phyloP scores from a whole-genome alignment of 1,140 invertebrate species.

The Aphaenogaster rudis region DNA sequence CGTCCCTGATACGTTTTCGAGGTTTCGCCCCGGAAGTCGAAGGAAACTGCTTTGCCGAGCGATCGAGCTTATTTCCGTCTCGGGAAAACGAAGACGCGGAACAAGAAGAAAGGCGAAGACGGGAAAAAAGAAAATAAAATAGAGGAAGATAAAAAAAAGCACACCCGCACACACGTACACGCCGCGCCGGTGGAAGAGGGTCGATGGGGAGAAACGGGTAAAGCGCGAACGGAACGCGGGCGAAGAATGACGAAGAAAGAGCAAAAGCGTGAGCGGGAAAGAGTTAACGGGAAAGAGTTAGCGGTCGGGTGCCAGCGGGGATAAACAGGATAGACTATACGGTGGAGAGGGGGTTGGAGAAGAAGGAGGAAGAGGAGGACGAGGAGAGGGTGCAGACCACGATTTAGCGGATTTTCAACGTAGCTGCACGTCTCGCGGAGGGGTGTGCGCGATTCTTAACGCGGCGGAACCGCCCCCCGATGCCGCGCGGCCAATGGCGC shows the following conservation, averaged over 20 bases:
- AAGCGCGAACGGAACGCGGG: constrained; percentile 51
- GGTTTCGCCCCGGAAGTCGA: constrained; percentile 11
- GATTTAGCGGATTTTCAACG: constrained; percentile 76
- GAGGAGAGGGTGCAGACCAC: constrained; percentile 46
- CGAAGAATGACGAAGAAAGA: constrained; percentile 54
- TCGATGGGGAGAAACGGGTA: constrained; percentile 16
- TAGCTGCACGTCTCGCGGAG: constrained; percentile 65
- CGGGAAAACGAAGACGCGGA: constrained; percentile 31
- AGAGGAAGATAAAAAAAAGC: constrained; percentile 40
- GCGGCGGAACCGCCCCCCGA: constrained; percentile 67
- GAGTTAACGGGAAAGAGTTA: not conserved
- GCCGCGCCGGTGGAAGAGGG: not conserved
- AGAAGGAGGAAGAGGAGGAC: not conserved
- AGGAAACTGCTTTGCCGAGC: constrained; percentile 28
- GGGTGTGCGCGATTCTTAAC: constrained; percentile 76
- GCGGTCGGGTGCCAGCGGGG: constrained; percentile 1
- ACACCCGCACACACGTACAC: not conserved
- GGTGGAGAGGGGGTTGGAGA: not conserved
- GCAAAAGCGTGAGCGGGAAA: not conserved
- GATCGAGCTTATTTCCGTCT: constrained; percentile 48
- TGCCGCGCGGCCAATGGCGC: constrained; percentile 69
- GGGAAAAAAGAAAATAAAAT: constrained; percentile 51
- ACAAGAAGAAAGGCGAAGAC: constrained; percentile 29
- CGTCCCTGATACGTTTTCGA: constrained; percentile 30
- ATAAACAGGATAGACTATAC: constrained; percentile 9